Base-by-base conservation (phyloP, 2,888 invertebrate species). In the Perizoma affinitatum region DNA sequence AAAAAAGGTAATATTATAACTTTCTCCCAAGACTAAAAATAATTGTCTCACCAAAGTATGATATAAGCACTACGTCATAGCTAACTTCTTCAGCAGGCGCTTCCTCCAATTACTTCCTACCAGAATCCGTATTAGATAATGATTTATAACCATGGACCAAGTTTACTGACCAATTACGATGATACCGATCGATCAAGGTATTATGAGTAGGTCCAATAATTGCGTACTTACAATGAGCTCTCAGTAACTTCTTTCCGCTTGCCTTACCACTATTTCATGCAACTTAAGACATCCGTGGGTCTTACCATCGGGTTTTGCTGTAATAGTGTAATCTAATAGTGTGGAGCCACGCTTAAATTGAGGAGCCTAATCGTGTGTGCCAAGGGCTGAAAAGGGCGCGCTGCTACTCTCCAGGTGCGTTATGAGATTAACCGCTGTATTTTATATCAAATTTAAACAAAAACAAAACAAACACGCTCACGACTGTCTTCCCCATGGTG, bases 131-230 rank as follows among this genome's bases (percentile, higher is more conserved):
- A 70, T 40, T 33, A 73, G 73, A 74, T 71, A 71, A 71, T 68
- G 73, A 77, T 76, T 72, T 71, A 76, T 76, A 71, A 68, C 67
- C 75, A 70, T 71, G 70, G 70, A 71, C 73, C 75, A 75, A 82
- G 83, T 83, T 84, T 84, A 84, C 75, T 71, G 78, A 67, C 73
- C 84, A 84, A 88, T 88, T 84, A 85, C 82, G 78, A 81, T 77
- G 86, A 84, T 87, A 86, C 76, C 67, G 76, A 87, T 86, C 84
- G 75, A 78, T 79, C 78, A 75, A 51, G 76, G 41, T 58, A 4
- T 40, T 2, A n/a, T 38, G 42, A 48, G 52, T 34, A 71, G 70
- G 71, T 79, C 71, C 71, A 71, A 73, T 79, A 80, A 85, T 86
- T 84, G 83, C 76, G 69, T 43, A 38, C 38, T 3, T 38, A 38